Evolutionary conservation across 2,797 vertebrate genomes (phyloP).

Genomic region (Manis pentadactyla): DNA sequence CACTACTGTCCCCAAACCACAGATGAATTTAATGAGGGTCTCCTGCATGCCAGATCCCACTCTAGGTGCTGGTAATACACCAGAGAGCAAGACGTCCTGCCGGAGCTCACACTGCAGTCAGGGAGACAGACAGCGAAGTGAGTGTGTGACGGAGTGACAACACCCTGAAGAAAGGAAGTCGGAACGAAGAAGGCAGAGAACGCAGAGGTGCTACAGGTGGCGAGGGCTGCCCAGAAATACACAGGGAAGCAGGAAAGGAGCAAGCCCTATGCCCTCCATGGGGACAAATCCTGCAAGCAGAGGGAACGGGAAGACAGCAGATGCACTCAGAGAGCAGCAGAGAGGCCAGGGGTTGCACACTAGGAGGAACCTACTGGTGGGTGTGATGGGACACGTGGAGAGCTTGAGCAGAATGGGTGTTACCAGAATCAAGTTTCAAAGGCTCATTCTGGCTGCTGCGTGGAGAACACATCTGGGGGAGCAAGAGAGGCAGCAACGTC

Average conservation of each 20-base stretch:
- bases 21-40: neutral
- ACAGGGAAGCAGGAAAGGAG: no score
- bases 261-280: neutral
- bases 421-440: neutral
- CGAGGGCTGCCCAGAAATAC: no score
- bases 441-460: neutral
- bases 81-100: neutral
- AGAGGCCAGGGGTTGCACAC: neutral
- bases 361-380: neutral
- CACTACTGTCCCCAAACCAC: neutral
- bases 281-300: no score
- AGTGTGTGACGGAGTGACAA: fast-evolving
- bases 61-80: neutral
- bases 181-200: neutral
- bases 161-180: neutral
- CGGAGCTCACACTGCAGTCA: neutral
- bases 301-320: neutral
- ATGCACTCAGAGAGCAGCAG: neutral
- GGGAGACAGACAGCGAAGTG: neutral
- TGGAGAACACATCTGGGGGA: neutral
- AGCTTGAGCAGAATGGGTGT: neutral
- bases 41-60: neutral
- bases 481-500: neutral
- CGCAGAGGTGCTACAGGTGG: fast-evolving
- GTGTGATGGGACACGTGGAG: neutral